phyloP scores from a whole-genome alignment of 2,888 invertebrate species.

The Andrena bucephala region DNA sequence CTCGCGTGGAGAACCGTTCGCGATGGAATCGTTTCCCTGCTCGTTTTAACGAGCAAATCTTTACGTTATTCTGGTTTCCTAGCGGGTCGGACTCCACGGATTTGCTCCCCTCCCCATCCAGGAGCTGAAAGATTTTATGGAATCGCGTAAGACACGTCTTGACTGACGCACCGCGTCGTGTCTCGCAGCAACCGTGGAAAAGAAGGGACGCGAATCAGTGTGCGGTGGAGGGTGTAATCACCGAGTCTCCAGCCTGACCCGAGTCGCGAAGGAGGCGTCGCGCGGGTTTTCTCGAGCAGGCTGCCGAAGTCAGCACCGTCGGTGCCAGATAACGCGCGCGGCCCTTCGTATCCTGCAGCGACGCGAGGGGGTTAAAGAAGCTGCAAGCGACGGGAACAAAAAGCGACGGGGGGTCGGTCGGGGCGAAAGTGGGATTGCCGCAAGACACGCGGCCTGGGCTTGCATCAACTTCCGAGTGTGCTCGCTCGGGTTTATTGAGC shows the following conservation, averaged over 20 bases:
- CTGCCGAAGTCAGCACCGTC: slow-evolving; percentile 44
- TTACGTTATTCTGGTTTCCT: no score
- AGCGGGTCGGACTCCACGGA: no score
- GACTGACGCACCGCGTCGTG: slow-evolving; percentile 2
- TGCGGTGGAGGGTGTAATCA: not conserved
- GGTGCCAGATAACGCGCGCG: slow-evolving; percentile 47
- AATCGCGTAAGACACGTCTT: slow-evolving; percentile 34
- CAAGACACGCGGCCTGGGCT: slow-evolving; percentile 81
- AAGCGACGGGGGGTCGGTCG: slow-evolving; percentile 23
- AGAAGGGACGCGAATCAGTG: not conserved
- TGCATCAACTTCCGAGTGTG: slow-evolving; percentile 79
- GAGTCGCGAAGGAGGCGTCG: slow-evolving; percentile 16
- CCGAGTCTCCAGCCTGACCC: not conserved
- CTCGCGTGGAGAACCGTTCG: not conserved
- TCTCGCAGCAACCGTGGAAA: not conserved
- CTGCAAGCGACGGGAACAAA: slow-evolving; percentile 49
- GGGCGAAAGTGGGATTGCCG: slow-evolving; percentile 78
- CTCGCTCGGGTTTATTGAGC: slow-evolving; percentile 78
- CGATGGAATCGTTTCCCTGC: not conserved
- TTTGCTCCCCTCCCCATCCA: not conserved
- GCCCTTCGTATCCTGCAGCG: slow-evolving; percentile 36
- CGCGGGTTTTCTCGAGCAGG: slow-evolving; percentile 7
- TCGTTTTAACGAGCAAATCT: no score
- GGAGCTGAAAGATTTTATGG: slow-evolving; percentile 38
- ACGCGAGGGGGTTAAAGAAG: slow-evolving; percentile 50